These are phyloP conservation scores for Acridotheres tristis DNA, from an alignment of 2,797 vertebrate genomes.

Conservation along the genomic window DNA sequence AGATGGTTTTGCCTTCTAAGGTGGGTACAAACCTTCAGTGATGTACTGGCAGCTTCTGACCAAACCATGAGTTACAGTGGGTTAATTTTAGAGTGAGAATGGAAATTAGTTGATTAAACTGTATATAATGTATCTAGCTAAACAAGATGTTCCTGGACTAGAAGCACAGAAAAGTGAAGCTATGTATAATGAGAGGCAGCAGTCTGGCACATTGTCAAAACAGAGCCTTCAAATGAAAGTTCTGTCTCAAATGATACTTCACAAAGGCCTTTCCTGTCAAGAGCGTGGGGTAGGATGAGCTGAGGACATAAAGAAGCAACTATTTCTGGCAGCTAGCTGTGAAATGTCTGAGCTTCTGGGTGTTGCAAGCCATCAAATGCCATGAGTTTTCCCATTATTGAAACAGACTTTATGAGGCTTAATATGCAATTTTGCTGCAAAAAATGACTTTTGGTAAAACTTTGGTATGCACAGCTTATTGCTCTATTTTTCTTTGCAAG, in stretches of 20 bases:
- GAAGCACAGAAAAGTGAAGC: neutral
- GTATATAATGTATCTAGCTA: neutral
- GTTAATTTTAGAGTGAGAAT: neutral
- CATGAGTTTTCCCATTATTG: neutral
- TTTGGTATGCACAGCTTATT: neutral
- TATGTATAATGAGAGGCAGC: neutral
- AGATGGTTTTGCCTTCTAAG: neutral
- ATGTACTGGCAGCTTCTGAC: neutral
- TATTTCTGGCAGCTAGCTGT: slow-evolving; percentile 3
- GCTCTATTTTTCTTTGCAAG: neutral
- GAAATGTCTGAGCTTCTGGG: neutral
- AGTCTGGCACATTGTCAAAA: neutral
- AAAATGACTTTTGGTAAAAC: neutral
- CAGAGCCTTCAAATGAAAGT: neutral
- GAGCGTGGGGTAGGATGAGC: neutral
- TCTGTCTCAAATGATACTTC: neutral
- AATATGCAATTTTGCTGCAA: neutral
- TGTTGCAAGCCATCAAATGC: neutral
- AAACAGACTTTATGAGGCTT: neutral
- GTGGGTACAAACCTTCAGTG: neutral
- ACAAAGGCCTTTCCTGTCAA: neutral
- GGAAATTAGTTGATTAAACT: neutral
- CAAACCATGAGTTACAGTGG: neutral
- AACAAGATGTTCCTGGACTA: neutral
- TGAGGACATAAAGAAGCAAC: neutral